A percentile compares a stretch with the other conserved stretches of the same genome.
Evolutionary conservation across 2,113 vertebrate genomes (phyloP).

Genomic region (Caranx ignobilis): DNA sequence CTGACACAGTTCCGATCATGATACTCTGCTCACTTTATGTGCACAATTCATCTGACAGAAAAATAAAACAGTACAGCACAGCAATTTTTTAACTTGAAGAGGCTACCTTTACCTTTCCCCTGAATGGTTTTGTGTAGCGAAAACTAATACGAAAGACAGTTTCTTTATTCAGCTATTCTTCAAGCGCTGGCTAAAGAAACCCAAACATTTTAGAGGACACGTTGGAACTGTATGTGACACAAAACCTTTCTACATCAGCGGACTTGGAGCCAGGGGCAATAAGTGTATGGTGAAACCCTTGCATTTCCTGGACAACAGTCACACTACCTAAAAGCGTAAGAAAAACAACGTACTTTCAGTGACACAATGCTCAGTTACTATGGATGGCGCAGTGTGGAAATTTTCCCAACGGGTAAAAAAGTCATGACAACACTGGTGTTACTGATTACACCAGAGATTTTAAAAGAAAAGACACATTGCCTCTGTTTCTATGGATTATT

Average conservation of each 20-base stretch:
- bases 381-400: too few species aligned
- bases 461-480: too few species aligned
- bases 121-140: neutral
- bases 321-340: constrained; percentile 3
- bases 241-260: constrained; percentile 48
- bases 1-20: constrained; percentile 57
- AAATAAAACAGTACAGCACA: neutral
- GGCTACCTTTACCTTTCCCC: neutral
- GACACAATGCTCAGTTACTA: constrained; percentile 1
- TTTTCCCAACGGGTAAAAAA: too few species aligned
- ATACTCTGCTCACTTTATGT: constrained; percentile 27
- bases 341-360: neutral
- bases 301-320: constrained; percentile 37
- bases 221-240: neutral
- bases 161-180: neutral
- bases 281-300: constrained; percentile 15
- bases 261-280: constrained; percentile 35
- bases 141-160: neutral
- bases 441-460: too few species aligned
- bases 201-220: constrained; percentile 1
- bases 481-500: too few species aligned
- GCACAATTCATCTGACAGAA: constrained; percentile 13
- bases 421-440: too few species aligned
- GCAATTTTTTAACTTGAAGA: neutral
- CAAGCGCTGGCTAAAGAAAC: neutral